These are phyloP conservation scores for Zosterops pallidus DNA, from an alignment of 2,113 vertebrate species.

Conservation along the genomic window DNA sequence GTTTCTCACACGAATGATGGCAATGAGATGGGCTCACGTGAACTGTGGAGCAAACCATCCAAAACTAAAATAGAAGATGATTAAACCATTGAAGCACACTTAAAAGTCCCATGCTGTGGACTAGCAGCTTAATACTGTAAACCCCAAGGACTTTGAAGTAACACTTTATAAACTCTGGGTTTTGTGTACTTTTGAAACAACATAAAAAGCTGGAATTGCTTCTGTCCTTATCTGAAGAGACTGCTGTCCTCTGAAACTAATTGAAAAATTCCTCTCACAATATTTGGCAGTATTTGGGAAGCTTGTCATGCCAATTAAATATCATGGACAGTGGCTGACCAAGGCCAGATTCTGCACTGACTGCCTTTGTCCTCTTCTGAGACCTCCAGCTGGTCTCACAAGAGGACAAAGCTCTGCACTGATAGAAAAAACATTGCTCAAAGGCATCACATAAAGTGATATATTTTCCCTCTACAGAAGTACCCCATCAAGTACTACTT, in stretches of 20 bases:
- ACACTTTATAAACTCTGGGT: background rate
- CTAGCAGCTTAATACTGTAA: background rate
- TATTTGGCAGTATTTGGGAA: background rate
- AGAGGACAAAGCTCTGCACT: background rate
- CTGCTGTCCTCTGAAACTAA: background rate
- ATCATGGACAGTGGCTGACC: background rate
- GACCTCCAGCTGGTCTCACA: background rate
- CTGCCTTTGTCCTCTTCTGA: background rate
- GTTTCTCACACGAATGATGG: background rate
- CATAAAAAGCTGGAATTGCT: background rate
- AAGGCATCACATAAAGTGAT: background rate
- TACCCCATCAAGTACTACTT: background rate
- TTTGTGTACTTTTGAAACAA: background rate
- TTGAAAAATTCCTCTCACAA: background rate
- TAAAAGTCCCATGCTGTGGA: background rate
- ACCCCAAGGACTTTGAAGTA: background rate
- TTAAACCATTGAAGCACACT: background rate
- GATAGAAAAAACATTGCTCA: background rate
- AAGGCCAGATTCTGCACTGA: background rate
- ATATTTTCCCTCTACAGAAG: background rate
- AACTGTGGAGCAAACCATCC: background rate
- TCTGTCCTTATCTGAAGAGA: background rate
- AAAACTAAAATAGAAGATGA: slow-evolving; percentile 10
- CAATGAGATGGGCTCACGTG: background rate
- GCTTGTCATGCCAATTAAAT: background rate